Evolutionary conservation across 2,888 invertebrate species (phyloP), one percentile per base, ranked within the genome.

Genomic region (Nipponacmea schrenckii): DNA sequence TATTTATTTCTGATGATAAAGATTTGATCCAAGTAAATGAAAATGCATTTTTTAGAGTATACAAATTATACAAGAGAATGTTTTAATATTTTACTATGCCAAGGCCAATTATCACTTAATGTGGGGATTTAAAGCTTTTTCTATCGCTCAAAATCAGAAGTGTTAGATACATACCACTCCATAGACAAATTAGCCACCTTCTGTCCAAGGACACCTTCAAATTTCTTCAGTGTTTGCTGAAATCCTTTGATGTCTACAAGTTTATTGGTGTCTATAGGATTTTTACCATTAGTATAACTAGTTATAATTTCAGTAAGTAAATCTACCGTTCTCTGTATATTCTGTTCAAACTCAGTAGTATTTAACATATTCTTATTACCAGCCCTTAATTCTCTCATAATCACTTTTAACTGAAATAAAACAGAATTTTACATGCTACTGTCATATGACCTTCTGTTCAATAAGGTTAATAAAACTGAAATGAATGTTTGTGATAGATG

Each of bases 171-270:
- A 39, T 7, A 39, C 77, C 73, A 74, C 31, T 70, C 8, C 46
- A 64, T 45, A 17, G 75, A 45, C 39, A 72, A 10, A 14, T 75
- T 69, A 64, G 69, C 50, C 14, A 77, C 67, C 50, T 27, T 72
- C 56, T 72, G 50, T 46, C 46, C 66, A 0, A 77, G 14, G 7
- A 64, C 66, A 14, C 45, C 39, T 5, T 74, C 65, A 14, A 72
- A 63, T 24, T 62, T 50, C 26, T 72, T 64, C 39, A 77, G 64
- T 15, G 74, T 50, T 12, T 62, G 46, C 63, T 71, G 46, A 65
- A 77, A 74, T 15, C 70, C 62, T 10, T 63, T 17, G 45, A 70
- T 67, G 65, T 77, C 70, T 17, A 77, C 20, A 2, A 77, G 27
- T 45, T 75, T 62, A 39, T 39, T 39, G 39, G 39, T 2, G 0